Percentiles rank a stretch among this genome's conserved stretches.
Conservation (phyloP, 2,113 vertebrate genomes). For the Morone saxatilis region DNA sequence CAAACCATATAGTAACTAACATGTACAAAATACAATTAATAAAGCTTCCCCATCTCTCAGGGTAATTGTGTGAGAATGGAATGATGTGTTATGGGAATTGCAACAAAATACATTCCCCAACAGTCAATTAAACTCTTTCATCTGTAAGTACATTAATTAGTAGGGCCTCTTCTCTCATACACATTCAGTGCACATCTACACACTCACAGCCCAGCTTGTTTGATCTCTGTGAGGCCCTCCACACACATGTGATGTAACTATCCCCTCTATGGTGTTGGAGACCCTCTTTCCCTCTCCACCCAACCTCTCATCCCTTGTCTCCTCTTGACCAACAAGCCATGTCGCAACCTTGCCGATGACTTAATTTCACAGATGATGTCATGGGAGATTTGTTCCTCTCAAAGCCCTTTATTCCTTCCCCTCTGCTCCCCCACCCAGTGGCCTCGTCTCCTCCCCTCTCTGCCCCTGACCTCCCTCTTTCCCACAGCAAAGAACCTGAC, state of each 20-base stretch:
- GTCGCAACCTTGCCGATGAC: conserved; percentile 38
- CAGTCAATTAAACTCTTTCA: conserved; percentile 52
- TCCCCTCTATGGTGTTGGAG: conserved; percentile 11
- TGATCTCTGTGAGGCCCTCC: conserved; percentile 45
- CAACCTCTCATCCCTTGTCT: neutral
- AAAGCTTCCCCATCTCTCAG: neutral
- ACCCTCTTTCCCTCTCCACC: conserved; percentile 1
- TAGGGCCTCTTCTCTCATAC: conserved; percentile 42
- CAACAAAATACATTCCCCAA: conserved; percentile 30
- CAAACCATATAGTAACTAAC: neutral
- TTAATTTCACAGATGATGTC: conserved; percentile 58
- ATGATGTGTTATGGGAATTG: conserved; percentile 20
- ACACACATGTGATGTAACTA: conserved; percentile 42
- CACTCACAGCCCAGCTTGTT: conserved; percentile 28
- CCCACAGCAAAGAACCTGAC: conserved; percentile 29
- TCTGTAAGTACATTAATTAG: conserved; percentile 57
- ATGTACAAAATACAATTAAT: neutral
- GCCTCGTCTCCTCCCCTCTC: conserved; percentile 13
- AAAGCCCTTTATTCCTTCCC: conserved; percentile 7
- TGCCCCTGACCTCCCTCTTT: conserved; percentile 30
- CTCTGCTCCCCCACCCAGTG: neutral
- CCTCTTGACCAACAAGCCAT: conserved; percentile 40
- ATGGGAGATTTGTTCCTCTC: conserved; percentile 42
- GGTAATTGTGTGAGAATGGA: conserved; percentile 17
- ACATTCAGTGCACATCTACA: conserved; percentile 38